Evolutionary conservation across 2,888 invertebrate species (phyloP).

Genomic region (Ectemnius lituratus): DNA sequence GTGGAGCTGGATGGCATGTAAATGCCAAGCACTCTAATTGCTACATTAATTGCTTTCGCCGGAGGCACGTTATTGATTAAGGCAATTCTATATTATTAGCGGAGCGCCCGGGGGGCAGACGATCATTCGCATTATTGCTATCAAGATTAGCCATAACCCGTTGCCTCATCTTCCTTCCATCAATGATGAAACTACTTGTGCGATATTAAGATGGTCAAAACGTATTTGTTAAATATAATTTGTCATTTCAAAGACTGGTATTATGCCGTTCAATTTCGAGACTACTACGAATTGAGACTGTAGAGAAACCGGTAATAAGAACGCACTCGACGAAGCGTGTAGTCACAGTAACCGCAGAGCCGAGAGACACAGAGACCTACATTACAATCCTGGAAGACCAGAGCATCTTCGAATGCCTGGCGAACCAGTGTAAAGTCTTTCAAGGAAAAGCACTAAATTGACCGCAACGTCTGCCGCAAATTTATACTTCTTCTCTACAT

Average conservation of each 20-base stretch:
- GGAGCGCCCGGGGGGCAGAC: neutral
- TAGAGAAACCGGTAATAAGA: neutral
- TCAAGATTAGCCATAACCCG: no score
- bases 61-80: conserved; percentile 42
- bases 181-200: no score
- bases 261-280: neutral
- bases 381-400: conserved; percentile 44
- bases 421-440: conserved; percentile 64
- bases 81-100: neutral
- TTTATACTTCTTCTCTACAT: conserved; percentile 67
- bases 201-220: no score
- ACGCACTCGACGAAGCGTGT: neutral
- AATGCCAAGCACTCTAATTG: conserved; percentile 62
- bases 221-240: no score
- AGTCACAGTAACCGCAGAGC: neutral
- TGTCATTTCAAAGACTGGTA: no score
- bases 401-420: conserved; percentile 21
- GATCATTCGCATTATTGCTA: no score
- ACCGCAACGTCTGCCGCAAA: conserved; percentile 63
- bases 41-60: conserved; percentile 44
- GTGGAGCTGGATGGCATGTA: conserved; percentile 59
- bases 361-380: conserved; percentile 65
- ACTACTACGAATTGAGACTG: neutral
- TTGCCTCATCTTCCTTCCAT: no score
- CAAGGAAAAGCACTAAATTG: conserved; percentile 71